Evolutionary conservation across 2,888 invertebrate genomes (phyloP).

Genomic region (Litoditis marina): DNA sequence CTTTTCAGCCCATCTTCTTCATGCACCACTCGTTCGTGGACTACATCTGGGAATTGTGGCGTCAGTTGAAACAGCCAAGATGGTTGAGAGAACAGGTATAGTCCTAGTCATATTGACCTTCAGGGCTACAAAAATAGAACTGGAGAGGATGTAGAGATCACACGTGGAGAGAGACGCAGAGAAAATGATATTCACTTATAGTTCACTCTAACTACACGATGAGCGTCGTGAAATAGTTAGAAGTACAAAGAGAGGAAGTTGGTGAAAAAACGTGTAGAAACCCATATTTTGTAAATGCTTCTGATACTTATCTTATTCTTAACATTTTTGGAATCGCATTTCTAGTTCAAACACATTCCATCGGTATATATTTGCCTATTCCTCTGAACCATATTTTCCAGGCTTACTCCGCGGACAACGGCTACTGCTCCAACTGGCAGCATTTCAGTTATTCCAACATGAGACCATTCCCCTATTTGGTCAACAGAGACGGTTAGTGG

Average conservation of each 20-base stretch:
- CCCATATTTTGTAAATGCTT: no score
- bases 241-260: no score
- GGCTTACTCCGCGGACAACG: conserved; percentile 56
- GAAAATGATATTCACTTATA: background rate
- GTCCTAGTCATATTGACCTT: background rate
- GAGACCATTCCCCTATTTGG: conserved; percentile 56
- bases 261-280: no score
- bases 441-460: conserved; percentile 59
- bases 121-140: no score
- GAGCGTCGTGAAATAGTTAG: no score
- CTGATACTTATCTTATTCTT: no score
- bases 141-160: no score
- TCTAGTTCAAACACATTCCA: background rate
- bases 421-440: conserved; percentile 55
- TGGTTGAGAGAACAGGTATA: conserved; percentile 54
- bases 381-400: no score
- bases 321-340: no score
- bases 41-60: conserved; percentile 62
- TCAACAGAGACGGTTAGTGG: conserved; percentile 53
- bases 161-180: no score
- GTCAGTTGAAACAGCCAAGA: conserved; percentile 55
- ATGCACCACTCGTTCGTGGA: conserved; percentile 64
- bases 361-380: background rate
- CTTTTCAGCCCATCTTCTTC: conserved; percentile 57
- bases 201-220: no score